phyloP scores from a whole-genome alignment of 2,888 invertebrate species.

The Synanthedon myopaeformis region DNA sequence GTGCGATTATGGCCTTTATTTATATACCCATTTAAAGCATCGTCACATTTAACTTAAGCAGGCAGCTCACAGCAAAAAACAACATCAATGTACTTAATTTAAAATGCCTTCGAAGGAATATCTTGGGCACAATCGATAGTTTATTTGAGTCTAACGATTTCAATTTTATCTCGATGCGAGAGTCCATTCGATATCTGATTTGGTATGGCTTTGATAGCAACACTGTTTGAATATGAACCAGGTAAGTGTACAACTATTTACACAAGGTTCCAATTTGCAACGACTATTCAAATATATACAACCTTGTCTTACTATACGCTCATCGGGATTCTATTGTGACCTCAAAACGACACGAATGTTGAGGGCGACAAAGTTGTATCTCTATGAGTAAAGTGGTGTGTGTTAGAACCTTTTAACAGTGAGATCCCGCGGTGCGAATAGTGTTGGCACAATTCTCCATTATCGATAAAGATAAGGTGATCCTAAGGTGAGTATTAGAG shows the following conservation, averaged over 20 bases:
- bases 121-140: constrained; percentile 28
- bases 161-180: constrained; percentile 39
- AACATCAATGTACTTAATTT: constrained; percentile 19
- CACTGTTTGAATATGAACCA: constrained; percentile 43
- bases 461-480: constrained; percentile 47
- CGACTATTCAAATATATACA: constrained; percentile 24
- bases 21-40: background rate
- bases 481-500: constrained; percentile 38
- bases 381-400: background rate
- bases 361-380: background rate
- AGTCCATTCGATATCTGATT: constrained; percentile 37
- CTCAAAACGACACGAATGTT: background rate
- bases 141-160: constrained; percentile 44
- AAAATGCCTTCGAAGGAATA: constrained; percentile 32
- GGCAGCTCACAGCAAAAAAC: background rate
- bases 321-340: background rate
- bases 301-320: constrained; percentile 19
- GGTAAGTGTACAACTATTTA: constrained; percentile 23
- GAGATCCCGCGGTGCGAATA: constrained; percentile 11
- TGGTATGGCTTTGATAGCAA: constrained; percentile 31
- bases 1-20: background rate
- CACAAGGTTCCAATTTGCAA: constrained; percentile 40
- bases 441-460: constrained; percentile 44
- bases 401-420: background rate
- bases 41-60: background rate